Conservation (phyloP, 2,113 vertebrate genomes). For the Aleadryas rufinucha region DNA sequence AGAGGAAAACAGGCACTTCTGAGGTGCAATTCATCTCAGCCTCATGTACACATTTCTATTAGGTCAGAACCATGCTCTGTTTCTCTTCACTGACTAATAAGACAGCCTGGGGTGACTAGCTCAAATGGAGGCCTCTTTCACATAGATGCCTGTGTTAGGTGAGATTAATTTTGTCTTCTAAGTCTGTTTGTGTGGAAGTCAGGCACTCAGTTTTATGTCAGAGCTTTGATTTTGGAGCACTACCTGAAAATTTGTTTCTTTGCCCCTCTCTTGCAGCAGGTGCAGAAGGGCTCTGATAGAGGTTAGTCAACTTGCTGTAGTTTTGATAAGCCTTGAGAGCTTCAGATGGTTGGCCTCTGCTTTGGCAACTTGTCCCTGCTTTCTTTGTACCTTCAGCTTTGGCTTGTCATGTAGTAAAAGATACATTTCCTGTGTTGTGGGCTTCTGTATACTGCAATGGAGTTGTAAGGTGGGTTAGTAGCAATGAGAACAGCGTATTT, state of each 20-base stretch:
- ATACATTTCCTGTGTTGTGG: background rate
- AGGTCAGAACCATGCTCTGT: conserved; percentile 35
- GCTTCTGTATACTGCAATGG: background rate
- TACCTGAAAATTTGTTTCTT: background rate
- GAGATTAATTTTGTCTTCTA: background rate
- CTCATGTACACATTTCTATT: conserved; percentile 18
- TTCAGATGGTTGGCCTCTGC: background rate
- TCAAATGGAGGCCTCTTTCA: background rate
- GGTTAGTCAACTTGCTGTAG: background rate
- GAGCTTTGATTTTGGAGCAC: background rate
- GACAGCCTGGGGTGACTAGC: background rate
- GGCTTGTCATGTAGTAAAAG: background rate
- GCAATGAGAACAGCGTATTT: background rate
- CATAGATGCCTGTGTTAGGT: background rate
- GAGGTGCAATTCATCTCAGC: conserved; percentile 10
- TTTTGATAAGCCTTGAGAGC: background rate
- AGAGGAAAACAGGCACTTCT: conserved; percentile 26
- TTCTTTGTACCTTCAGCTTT: background rate
- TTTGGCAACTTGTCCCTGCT: background rate
- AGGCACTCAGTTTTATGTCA: background rate
- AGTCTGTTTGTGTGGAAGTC: background rate
- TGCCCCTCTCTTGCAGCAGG: background rate
- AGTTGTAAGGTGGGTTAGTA: background rate
- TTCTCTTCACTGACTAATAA: conserved; percentile 47
- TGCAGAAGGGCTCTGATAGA: background rate